Base-by-base conservation (phyloP, 2,113 vertebrate species). In the Rhinichthys klamathensis region DNA sequence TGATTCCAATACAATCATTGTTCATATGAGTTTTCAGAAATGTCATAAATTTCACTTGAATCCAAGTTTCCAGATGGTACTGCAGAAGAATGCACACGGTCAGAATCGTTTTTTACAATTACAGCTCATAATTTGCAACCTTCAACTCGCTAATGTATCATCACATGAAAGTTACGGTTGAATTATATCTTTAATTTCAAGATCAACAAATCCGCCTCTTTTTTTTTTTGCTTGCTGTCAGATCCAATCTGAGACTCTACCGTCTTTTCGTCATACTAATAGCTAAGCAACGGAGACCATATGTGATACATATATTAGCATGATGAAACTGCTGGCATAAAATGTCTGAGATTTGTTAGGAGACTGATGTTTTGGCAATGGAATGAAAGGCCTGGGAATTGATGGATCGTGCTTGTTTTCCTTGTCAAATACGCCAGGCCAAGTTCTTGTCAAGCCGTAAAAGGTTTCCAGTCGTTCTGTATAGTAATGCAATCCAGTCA, bases 381-480 rank as follows among this genome's bases (percentile, higher is more conserved):
- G 46, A 89, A 88, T 87, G 87, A 92, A 92, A 93, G 86, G 80
- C 84, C 86, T 90, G 87, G 86, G 87, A 90, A 92, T 91, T 56
- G 86, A 92, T 89, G 81, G 90, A 89, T 90, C 82, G 88, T 92
- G 90, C 92, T 93, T 91, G 91, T 93, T 93, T 94, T 92, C 89
- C 92, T 93, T 91, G 90, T 93, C 63, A 86, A 89, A 80, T 41
- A 58, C 69, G 15, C 38, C 54, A 21, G 85, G 93, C 93, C 93
- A 94, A 93, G 86, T 91, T 91, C 89, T 89, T 92, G 93, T 94
- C 93, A 93, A 87, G 84, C 80, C 21, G 13, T 80, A 82, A 91
- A 92, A 76, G 87, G 87, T 93, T 94, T 93, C 90, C 91, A 91
- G 91, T 95, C 92, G 91, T 90, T 94, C 91, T 92, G 92, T 87